Evolutionary conservation across 1,140 invertebrate species (phyloP), one percentile per base, ranked within the genome.

Genomic region (Berghia stephanieae): DNA sequence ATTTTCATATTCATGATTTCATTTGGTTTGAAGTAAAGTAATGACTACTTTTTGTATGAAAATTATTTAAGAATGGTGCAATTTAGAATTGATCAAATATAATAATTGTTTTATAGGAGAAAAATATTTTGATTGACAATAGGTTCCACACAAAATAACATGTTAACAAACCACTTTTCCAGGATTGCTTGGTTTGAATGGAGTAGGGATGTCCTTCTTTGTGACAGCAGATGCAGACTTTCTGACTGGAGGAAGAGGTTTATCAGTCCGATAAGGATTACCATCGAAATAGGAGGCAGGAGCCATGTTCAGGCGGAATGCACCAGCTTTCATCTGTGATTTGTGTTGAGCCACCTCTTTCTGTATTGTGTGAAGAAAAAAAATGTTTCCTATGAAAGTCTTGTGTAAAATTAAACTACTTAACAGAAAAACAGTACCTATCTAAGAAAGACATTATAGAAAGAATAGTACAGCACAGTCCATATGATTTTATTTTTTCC

Each of bases 111-210:
- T n/a, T n/a, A n/a, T n/a, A 69, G 40, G 24, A 3, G n/a, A 10
- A 69, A 27, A 31, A 67, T 3, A 63, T 63, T 63, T 63, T 16
- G 8, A 18, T 63, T 63, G 13, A 13, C 10, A 31, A 18, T 27
- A 63, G 13, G 10, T 10, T 18, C 60, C 60, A 63, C 10, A 63
- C 10, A 31, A 13, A 10, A 13, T 10, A 18, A 31, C 27, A 16
- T 13, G 4, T 46, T 21, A 52, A 74, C 81, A 46, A 81, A 90
- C 88, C 77, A 80, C 81, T 82, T 90, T 89, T 13, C 84, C 84
- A 63, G 88, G 88, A 43, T 83, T 85, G 69, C 85, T 88, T 36
- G 86, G 87, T 80, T 85, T 88, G 81, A 90, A 90, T 78, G 87
- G 84, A 78, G 86, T 87, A 8, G 83, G 36, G 77, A 86, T 83